Evolutionary conservation across 2,797 vertebrate genomes (phyloP), one percentile per base, ranked within the genome.

Genomic region (Macropodus opercularis): DNA sequence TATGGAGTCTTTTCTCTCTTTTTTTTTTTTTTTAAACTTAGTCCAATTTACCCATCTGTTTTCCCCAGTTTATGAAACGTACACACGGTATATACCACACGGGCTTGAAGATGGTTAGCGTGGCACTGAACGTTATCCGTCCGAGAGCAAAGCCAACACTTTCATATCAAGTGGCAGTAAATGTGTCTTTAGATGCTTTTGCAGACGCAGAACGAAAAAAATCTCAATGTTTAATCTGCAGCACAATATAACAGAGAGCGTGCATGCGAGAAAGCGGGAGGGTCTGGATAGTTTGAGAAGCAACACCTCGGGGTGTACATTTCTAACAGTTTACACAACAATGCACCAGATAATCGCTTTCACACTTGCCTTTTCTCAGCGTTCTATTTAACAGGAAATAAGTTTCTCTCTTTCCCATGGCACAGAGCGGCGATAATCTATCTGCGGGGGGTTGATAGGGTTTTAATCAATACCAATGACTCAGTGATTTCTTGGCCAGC

Each of bases 381-480:
- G 34, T 50, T 59, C 14, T 31, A 22, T 26, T 55, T 19, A 59
- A 40, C 59, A 8, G 8, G 23, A 18, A 61, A 69, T 59, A 54
- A 17, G 35, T 31, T 38, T 40, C 59, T 43, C 19, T 6, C 24
- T 31, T 40, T 47, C 49, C 52, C 11, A 4, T 8, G 23, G 60
- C 52, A 4, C 32, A 8, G 55, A 51, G 18, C 31, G 39, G 12
- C 43, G 52, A 36, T 42, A 53, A 70, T 74, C 68, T 38, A 18
- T 65, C 61, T 21, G 55, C 39, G 41, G 59, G 63, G 44, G 63
- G 40, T 27, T 70, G 50, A 75, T 69, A 34, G 53, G 40, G 44
- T 61, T 76, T 73, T 69, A 77, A 80, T 85, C 77, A 72, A 78
- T 72, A 65, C 34, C 46, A 53, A 24, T 22, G 23, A 72, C 52